Evolutionary conservation across 2,888 invertebrate genomes (phyloP).

Genomic region (Melinaea menophilus): DNA sequence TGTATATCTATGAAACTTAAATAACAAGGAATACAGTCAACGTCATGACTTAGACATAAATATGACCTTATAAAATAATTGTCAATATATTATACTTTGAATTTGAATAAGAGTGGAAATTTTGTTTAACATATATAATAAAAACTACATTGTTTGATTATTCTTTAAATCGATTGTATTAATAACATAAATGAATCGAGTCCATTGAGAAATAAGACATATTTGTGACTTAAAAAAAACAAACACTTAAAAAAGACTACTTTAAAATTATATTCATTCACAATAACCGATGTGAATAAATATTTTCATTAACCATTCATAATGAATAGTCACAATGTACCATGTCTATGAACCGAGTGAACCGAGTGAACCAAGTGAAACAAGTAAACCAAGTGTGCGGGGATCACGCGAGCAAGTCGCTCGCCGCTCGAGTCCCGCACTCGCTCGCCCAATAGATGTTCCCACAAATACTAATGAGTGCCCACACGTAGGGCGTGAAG

Average conservation of each 20-base stretch:
- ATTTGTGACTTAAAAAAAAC: constrained; percentile 4
- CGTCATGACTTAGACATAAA: neutral
- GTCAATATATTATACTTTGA: neutral
- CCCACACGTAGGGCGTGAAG: constrained; percentile 99
- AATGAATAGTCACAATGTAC: neutral
- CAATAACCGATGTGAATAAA: neutral
- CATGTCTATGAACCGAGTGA: neutral
- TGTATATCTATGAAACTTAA: constrained; percentile 15
- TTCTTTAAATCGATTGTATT: no score
- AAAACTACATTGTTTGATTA: no score
- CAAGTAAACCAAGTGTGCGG: neutral
- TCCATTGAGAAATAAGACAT: neutral
- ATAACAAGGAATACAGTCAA: constrained; percentile 5
- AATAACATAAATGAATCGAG: no score
- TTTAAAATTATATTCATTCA: no score
- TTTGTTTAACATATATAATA: neutral
- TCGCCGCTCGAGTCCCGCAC: constrained; percentile 56
- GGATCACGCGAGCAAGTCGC: constrained; percentile 54
- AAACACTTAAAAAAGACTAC: neutral
- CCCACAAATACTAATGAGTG: constrained; percentile 84
- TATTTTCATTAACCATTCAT: neutral
- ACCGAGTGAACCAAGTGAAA: constrained; percentile 2
- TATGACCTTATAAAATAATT: neutral
- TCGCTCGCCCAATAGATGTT: constrained; percentile 71
- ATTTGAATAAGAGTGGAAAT: neutral